Evolutionary conservation across 2,888 invertebrate genomes (phyloP).

Genomic region (Furcula furcula): DNA sequence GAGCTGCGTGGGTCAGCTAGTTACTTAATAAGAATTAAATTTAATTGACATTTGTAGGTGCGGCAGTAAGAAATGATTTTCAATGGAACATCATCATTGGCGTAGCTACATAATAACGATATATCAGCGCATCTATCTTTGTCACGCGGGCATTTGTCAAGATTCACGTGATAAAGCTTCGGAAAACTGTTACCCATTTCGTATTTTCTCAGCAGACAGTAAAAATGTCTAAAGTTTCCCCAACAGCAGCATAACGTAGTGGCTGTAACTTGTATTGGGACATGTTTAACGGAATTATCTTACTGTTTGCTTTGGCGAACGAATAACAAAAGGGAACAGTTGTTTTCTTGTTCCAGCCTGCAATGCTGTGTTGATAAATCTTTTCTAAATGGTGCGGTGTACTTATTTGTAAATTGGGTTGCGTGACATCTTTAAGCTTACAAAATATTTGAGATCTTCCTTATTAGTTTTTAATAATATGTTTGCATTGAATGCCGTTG

Average conservation of each 20-base stretch:
- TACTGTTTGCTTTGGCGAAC: slow-evolving; percentile 40
- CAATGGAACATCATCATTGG: slow-evolving; percentile 25
- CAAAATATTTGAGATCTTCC: not conserved
- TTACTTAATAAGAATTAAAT: too few relatives aligned
- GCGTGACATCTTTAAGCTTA: not conserved
- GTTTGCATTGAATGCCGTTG: too few relatives aligned
- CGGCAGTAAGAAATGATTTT: too few relatives aligned
- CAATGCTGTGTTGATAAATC: slow-evolving; percentile 24
- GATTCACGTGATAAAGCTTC: slow-evolving; percentile 44
- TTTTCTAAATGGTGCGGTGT: slow-evolving; percentile 12
- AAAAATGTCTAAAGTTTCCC: slow-evolving; percentile 62
- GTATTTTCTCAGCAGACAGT: slow-evolving; percentile 45
- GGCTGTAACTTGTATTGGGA: slow-evolving; percentile 47
- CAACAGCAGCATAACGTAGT: slow-evolving; percentile 46
- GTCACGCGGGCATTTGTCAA: slow-evolving; percentile 47
- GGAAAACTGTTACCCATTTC: slow-evolving; percentile 37
- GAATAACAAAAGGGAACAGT: slow-evolving; percentile 27
- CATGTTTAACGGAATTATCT: slow-evolving; percentile 45
- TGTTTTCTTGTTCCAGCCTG: slow-evolving; percentile 25
- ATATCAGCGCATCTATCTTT: slow-evolving; percentile 38
- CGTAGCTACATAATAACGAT: slow-evolving; percentile 39
- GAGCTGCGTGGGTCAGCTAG: too few relatives aligned
- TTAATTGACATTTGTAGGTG: too few relatives aligned
- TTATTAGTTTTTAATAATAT: too few relatives aligned
- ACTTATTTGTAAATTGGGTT: slow-evolving; percentile 3